Evolutionary conservation across 2,797 vertebrate genomes (phyloP).

Genomic region (Scleropages formosus): DNA sequence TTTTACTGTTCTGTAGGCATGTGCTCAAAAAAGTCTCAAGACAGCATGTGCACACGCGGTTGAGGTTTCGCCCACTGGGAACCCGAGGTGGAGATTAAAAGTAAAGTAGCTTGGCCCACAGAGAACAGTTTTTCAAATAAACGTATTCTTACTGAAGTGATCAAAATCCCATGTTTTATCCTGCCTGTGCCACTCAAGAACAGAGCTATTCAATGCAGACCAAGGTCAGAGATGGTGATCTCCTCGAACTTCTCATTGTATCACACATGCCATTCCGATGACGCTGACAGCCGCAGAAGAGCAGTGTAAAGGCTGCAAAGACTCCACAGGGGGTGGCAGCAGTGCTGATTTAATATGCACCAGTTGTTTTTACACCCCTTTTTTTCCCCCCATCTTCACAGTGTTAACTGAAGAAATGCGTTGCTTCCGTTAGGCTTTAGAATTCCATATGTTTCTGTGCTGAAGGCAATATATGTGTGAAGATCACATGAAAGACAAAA

Average conservation of each 20-base stretch:
- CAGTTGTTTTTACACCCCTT: background rate
- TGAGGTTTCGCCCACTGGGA: background rate
- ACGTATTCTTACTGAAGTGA: background rate
- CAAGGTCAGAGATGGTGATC: background rate
- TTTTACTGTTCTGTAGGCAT: background rate
- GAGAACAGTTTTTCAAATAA: background rate
- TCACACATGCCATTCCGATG: background rate
- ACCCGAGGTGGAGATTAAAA: background rate
- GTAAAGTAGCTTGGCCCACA: background rate
- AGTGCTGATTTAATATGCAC: background rate
- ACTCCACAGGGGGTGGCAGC: background rate
- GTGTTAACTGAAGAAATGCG: background rate
- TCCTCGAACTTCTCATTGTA: background rate
- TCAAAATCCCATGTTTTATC: background rate
- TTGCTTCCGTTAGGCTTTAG: background rate
- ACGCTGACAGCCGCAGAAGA: background rate
- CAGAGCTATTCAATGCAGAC: background rate
- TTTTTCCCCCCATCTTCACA: background rate
- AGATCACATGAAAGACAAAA: conserved; percentile 56
- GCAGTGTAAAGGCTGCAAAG: background rate
- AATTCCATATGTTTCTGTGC: conserved; percentile 21
- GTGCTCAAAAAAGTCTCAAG: background rate
- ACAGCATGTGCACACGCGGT: background rate
- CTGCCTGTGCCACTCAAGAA: no score
- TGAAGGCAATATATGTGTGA: background rate